phyloP scores from a whole-genome alignment of 2,888 invertebrate species.

The Salticus scenicus region DNA sequence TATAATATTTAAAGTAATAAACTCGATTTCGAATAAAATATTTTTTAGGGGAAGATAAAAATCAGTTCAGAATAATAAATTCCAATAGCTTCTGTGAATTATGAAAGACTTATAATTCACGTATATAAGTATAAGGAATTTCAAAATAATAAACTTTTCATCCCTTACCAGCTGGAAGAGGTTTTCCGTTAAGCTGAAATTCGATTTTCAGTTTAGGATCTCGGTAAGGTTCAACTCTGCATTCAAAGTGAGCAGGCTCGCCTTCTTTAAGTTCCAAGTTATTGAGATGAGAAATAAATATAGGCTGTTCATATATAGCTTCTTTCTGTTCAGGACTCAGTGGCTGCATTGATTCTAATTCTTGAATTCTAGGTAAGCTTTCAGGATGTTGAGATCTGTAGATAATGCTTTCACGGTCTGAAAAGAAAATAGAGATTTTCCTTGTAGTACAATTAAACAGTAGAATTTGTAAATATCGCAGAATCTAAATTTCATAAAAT shows the following conservation, averaged over 20 bases:
- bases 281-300: slow-evolving; percentile 92
- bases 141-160: no score
- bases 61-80: no score
- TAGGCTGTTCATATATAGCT: slow-evolving; percentile 87
- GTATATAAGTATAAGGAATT: no score
- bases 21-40: no score
- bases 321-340: slow-evolving; percentile 81
- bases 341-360: slow-evolving; percentile 84
- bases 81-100: no score
- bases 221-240: slow-evolving; percentile 92
- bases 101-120: no score
- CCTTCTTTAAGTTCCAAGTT: slow-evolving; percentile 92
- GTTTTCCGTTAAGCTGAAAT: slow-evolving; percentile 96
- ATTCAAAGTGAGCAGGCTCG: slow-evolving; percentile 91
- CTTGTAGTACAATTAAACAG: not conserved
- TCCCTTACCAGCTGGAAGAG: slow-evolving; percentile 79
- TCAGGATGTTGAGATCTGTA: slow-evolving; percentile 92
- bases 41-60: no score
- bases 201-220: slow-evolving; percentile 91
- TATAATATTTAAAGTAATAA: no score
- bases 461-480: no score
- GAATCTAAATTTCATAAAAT: no score
- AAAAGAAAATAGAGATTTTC: not conserved
- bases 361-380: slow-evolving; percentile 88
- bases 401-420: slow-evolving; percentile 89